Conservation (phyloP, 2,888 invertebrate species). For the Luffia ferchaultella region DNA sequence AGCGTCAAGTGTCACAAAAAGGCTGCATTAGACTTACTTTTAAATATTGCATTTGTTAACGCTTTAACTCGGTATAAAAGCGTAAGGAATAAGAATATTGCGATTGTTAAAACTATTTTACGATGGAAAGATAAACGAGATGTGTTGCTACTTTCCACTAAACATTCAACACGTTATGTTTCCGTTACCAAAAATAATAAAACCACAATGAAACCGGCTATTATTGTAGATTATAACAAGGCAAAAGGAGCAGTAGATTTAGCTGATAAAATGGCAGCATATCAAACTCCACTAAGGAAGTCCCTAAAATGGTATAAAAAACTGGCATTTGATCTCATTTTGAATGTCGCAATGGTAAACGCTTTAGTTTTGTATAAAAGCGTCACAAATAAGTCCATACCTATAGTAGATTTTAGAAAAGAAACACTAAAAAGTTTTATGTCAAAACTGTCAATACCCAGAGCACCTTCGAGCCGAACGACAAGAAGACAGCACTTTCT, state of each 20-base stretch:
- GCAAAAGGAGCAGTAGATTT: conserved; percentile 18
- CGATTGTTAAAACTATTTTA: conserved; percentile 19
- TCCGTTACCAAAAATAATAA: conserved; percentile 13
- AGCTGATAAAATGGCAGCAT: conserved; percentile 19
- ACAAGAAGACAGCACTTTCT: conserved; percentile 12
- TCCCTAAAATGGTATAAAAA: conserved; percentile 19
- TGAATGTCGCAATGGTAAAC: conserved; percentile 16
- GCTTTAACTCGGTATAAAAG: conserved; percentile 7
- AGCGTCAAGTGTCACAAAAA: conserved; percentile 18
- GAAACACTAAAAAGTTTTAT: not conserved
- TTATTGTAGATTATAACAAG: conserved; percentile 18
- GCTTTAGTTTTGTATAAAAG: conserved; percentile 7
- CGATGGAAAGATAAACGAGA: conserved; percentile 19
- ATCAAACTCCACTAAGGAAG: conserved; percentile 18
- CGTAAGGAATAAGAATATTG: conserved; percentile 12
- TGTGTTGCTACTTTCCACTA: conserved; percentile 20
- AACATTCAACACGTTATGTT: conserved; percentile 11
- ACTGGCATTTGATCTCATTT: conserved; percentile 18
- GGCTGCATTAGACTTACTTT: conserved; percentile 17
- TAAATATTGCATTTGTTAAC: conserved; percentile 16
- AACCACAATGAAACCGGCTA: conserved; percentile 6
- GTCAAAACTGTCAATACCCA: conserved; percentile 4
- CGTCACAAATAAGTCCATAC: not conserved
- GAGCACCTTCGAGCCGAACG: conserved; percentile 8
- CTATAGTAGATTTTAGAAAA: conserved; percentile 4